Percentiles rank a stretch among this genome's conserved stretches.
Evolutionary conservation across 1,140 invertebrate genomes (phyloP).

Genomic region (Myzus persicae): DNA sequence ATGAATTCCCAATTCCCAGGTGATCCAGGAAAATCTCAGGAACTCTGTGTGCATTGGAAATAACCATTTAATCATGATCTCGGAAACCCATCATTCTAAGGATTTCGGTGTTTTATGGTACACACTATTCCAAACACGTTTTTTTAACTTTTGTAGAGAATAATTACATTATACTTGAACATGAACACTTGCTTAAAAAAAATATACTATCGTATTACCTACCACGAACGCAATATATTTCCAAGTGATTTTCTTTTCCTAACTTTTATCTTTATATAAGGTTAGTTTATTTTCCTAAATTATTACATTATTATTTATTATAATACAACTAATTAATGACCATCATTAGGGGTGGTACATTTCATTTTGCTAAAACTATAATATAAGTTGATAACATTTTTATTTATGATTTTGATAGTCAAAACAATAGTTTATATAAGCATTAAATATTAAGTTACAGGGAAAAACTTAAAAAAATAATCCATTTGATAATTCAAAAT

Average conservation of each 20-base stretch:
- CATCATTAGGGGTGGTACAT: too few relatives aligned
- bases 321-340: not conserved
- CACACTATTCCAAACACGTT: not conserved
- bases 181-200: not conserved
- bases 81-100: not conserved
- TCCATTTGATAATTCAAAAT: not conserved
- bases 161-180: not conserved
- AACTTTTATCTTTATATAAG: not conserved
- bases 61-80: not conserved
- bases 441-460: not conserved
- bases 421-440: not conserved
- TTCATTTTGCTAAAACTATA: not conserved
- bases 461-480: not conserved
- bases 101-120: not conserved
- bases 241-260: not conserved
- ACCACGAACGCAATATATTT: not conserved
- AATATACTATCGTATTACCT: not conserved
- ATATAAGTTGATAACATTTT: not conserved
- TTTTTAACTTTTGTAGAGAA: not conserved
- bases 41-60: not conserved
- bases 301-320: not conserved
- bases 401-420: not conserved
- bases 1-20: not conserved
- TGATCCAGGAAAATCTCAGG: not conserved
- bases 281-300: not conserved